Base-by-base conservation (phyloP, 2,888 invertebrate genomes). In the Diaprepes abbreviatus region DNA sequence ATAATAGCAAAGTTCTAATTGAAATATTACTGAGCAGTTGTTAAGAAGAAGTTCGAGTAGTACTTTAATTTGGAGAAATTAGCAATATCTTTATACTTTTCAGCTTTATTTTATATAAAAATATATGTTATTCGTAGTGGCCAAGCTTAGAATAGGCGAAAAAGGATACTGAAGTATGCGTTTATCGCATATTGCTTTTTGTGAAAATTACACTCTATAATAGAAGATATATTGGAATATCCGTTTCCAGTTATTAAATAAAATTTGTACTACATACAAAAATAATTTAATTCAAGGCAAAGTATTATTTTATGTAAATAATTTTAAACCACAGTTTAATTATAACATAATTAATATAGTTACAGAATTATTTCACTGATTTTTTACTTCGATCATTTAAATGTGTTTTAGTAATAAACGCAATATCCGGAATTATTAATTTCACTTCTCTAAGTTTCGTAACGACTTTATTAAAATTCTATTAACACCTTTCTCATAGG, bases 391-490 rank as follows among this genome's bases (percentile, higher is more conserved):
- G n/a, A n/a, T 10, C 12, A 19, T 43, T 43, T 43, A 19, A n/a
- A 19, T 19, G 43, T n/a, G 40, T 31, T 24, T 21, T 48, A 21
- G 33, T 36, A 36, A 52, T 52, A 63, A 63, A 52, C 38, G 50
- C 28, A 63, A n/a, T n/a, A n/a, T n/a, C n/a, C n/a, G n/a, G n/a
- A 24, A 64, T 19, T 64, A 55, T 40, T 64, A 54, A 64, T 43
- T 40, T 24, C 10, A 21, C 35, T 43, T 19, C 40, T 28, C 40
- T 55, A 48, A 60, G 52, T 60, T 60, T 38, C 54, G 45, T 24
- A 60, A 43, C 54, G 66, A 52, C 52, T 66, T 59, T 54, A 66
- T 66, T 60, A 66, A 66, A 66, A 66, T 66, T 66, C 66, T 52
- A 66, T 66, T 66, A 60, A 66, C 60, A 66, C 54, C 66, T 66